phyloP scores from a whole-genome alignment of 2,797 vertebrate genomes.

The Coregonus sp. region DNA sequence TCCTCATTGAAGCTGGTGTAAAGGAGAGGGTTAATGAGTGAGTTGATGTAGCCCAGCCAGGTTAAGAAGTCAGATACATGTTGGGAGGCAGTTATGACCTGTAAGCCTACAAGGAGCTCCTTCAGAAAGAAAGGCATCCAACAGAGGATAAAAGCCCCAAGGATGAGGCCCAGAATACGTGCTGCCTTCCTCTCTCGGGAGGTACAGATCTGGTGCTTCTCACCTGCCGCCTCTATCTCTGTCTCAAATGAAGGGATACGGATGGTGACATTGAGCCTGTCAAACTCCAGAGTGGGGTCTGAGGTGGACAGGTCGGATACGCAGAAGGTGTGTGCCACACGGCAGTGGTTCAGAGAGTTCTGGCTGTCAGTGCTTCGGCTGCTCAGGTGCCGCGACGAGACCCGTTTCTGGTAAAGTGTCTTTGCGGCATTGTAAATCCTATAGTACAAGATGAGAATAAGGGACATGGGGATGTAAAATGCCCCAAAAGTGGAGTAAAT shows the following conservation, averaged over 20 bases:
- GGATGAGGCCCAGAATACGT: slow-evolving; percentile 85
- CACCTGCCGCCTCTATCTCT: slow-evolving; percentile 71
- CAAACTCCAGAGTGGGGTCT: slow-evolving; percentile 76
- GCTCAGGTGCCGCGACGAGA: slow-evolving; percentile 86
- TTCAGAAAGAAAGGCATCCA: slow-evolving; percentile 93
- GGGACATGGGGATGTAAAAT: slow-evolving; percentile 87
- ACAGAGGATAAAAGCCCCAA: slow-evolving; percentile 88
- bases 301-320: slow-evolving; percentile 82
- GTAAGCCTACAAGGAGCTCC: slow-evolving; percentile 84
- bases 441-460: slow-evolving; percentile 88
- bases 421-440: slow-evolving; percentile 86
- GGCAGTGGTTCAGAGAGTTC: slow-evolving; percentile 81
- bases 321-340: slow-evolving; percentile 81
- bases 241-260: slow-evolving; percentile 74
- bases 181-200: slow-evolving; percentile 86
- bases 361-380: slow-evolving; percentile 83
- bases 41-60: slow-evolving; percentile 91
- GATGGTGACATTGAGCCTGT: slow-evolving; percentile 67
- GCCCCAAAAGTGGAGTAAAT: slow-evolving; percentile 88
- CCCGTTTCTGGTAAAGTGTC: slow-evolving; percentile 88
- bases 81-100: slow-evolving; percentile 73
- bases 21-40: slow-evolving; percentile 88
- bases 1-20: slow-evolving; percentile 93
- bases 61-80: slow-evolving; percentile 83
- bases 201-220: slow-evolving; percentile 83